Percentiles rank a stretch among this genome's conserved stretches.
Conservation (phyloP, 1,140 invertebrate genomes). For the Lycorma delicatula region DNA sequence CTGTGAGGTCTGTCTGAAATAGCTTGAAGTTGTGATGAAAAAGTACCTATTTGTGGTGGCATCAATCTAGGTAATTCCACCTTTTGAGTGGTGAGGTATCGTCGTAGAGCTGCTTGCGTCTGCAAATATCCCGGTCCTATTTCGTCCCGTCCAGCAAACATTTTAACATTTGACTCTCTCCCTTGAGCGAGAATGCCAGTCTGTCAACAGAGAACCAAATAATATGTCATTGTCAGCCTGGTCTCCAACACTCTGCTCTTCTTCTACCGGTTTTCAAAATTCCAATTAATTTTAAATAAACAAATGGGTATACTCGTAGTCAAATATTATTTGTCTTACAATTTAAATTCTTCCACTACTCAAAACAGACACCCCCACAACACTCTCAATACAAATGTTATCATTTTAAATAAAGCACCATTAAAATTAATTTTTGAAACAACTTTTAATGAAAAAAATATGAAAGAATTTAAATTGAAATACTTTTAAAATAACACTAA, state of each 20-base stretch:
- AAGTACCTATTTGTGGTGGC: constrained; percentile 22
- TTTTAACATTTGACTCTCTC: constrained; percentile 20
- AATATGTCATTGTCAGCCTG: constrained; percentile 43
- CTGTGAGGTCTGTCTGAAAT: neutral
- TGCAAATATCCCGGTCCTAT: too few relatives aligned
- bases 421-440: too few relatives aligned
- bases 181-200: constrained; percentile 40
- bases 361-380: too few relatives aligned
- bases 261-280: neutral
- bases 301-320: too few relatives aligned
- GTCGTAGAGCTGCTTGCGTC: constrained; percentile 17
- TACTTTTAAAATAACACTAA: too few relatives aligned
- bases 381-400: too few relatives aligned
- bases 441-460: too few relatives aligned
- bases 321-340: too few relatives aligned
- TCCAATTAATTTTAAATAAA: too few relatives aligned
- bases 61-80: constrained; percentile 26
- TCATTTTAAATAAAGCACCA: too few relatives aligned
- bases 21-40: constrained; percentile 20
- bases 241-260: neutral
- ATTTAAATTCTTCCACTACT: too few relatives aligned
- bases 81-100: constrained; percentile 23
- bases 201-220: constrained; percentile 63
- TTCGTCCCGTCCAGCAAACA: constrained; percentile 13
- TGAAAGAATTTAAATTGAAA: too few relatives aligned